phyloP scores from a whole-genome alignment of 2,797 vertebrate species.

The Ptychobarbus kaznakovi region DNA sequence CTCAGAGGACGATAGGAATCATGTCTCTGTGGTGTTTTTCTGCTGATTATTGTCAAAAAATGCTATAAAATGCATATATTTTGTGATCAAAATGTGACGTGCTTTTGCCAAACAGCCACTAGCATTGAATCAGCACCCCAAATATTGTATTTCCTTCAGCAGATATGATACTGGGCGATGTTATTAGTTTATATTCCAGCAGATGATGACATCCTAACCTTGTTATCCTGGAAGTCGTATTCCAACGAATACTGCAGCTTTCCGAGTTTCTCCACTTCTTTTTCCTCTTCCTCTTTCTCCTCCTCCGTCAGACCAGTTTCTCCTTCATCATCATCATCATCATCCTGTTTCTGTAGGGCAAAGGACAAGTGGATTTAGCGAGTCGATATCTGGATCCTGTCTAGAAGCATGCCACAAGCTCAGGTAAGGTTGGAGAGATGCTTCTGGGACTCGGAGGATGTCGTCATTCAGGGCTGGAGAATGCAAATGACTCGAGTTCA shows the following conservation, averaged over 20 bases:
- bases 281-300: conserved; percentile 94
- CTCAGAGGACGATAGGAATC: too few species aligned
- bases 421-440: conserved; percentile 52
- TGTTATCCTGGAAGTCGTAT: conserved; percentile 95
- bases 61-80: neutral
- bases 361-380: neutral
- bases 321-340: conserved; percentile 89
- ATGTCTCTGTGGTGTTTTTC: too few species aligned
- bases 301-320: conserved; percentile 93
- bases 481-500: conserved; percentile 58
- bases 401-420: conserved; percentile 80
- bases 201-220: conserved; percentile 75
- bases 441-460: conserved; percentile 51
- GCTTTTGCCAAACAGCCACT: neutral
- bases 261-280: conserved; percentile 93
- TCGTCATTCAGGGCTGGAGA: conserved; percentile 61
- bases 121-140: neutral
- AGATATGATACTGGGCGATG: neutral
- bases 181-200: neutral
- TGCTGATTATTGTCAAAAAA: neutral
- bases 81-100: neutral
- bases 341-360: conserved; percentile 83
- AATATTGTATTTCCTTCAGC: conserved; percentile 1
- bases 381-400: conserved; percentile 57
- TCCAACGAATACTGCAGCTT: conserved; percentile 97